Evolutionary conservation across 2,113 vertebrate species (phyloP), one percentile per base, ranked within the genome.

Genomic region (Platichthys stellatus): DNA sequence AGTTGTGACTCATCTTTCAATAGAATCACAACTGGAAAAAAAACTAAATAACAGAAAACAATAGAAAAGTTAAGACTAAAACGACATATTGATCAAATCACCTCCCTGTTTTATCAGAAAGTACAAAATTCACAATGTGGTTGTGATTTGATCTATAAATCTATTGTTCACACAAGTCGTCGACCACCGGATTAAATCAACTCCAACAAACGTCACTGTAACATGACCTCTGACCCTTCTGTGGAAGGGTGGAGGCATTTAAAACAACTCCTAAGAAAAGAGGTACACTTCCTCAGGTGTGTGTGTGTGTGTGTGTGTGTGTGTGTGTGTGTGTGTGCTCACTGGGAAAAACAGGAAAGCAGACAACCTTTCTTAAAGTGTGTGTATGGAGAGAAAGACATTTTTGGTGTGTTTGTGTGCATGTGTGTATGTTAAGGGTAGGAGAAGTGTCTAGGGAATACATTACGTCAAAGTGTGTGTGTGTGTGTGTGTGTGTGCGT

Each of bases 241-340:
- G 62, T 76, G 74, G 81, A 88, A 89, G 87, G 90, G 91, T 80
- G 87, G 88, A 81, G 86, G 84, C 82, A 72, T 82, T 90, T 88
- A 70, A 74, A 59, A 70, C 74, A 67, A 74, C 54, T 70, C 84
- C 59, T 73, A 69, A 57, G 78, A 86, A 71, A 57, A 2, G 83
- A 86, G 77, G 78, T 72, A n/a, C 63, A 61, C 62, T 13, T 54
- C 51, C 20, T 7, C 5, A 21, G 28, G 24, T 57, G 40, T 40
- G 67, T 75, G 28, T 60, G 28, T 63, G 51, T 79, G 43, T 74
- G 78, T 70, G 67, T 72, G 68, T 56, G 38, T 63, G 61, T 73
- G 70, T 57, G 63, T 70, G 23, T 72, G 38, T 54, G 78, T 74
- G 78, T 71, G 35, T 43, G 40, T 43, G 13, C 40, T 43, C 12